Evolutionary conservation across 2,797 vertebrate species (phyloP).

Genomic region (Sciurus vulgaris): DNA sequence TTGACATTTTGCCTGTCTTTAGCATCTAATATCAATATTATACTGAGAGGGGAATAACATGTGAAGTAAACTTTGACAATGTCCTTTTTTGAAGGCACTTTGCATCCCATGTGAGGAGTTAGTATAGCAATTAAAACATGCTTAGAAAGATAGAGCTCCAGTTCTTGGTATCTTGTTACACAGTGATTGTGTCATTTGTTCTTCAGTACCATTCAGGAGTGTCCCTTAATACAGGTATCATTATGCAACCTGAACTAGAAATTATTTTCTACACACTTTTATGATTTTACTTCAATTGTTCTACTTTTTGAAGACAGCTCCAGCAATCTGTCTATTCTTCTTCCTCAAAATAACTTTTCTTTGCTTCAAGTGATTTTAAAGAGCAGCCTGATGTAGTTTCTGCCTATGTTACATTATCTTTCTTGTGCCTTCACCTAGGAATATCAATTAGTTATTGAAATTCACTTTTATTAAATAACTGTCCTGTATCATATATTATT

Average conservation of each 20-base stretch:
- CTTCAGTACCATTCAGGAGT: neutral
- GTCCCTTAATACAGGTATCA: neutral
- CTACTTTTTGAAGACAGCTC: neutral
- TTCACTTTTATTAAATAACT: conserved; percentile 41
- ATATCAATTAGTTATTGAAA: conserved; percentile 48
- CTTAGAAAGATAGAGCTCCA: neutral
- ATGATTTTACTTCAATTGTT: neutral
- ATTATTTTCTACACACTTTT: neutral
- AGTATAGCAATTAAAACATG: conserved; percentile 31
- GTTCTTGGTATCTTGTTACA: neutral
- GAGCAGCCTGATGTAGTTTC: neutral
- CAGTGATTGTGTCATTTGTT: neutral
- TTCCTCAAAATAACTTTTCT: neutral
- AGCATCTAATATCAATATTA: neutral
- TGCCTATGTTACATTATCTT: neutral
- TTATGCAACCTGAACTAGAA: neutral
- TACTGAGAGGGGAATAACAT: neutral
- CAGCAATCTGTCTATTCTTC: neutral
- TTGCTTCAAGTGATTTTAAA: conserved; percentile 55
- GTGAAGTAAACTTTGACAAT: neutral
- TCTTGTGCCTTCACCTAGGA: conserved; percentile 33
- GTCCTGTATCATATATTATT: neutral
- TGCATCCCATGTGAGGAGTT: neutral
- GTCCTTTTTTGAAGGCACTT: neutral
- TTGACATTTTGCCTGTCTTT: conserved; percentile 49